Percentiles rank a stretch among this genome's conserved stretches.
These are phyloP conservation scores for Tenodera sinensis DNA, from an alignment of 2,888 invertebrate genomes.

Conservation along the genomic window DNA sequence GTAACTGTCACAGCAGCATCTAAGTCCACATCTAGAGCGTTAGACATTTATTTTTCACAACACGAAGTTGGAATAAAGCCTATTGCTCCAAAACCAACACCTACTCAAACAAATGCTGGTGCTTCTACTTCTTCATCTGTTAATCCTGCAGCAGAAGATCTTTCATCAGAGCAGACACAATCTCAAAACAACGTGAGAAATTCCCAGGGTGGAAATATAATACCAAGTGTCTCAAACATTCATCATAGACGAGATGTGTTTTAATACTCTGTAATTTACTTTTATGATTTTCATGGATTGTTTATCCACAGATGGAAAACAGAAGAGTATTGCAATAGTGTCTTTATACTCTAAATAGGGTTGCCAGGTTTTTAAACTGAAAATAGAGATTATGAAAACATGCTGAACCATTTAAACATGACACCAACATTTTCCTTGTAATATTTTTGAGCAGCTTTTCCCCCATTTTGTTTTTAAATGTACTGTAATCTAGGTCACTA, in stretches of 20 bases:
- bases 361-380: too few species aligned
- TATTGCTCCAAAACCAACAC: background rate
- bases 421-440: too few species aligned
- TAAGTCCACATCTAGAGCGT: background rate
- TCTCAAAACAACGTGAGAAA: background rate
- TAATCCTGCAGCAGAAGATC: background rate
- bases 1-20: background rate
- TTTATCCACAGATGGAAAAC: too few species aligned
- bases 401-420: too few species aligned
- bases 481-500: too few species aligned
- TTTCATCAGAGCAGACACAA: background rate
- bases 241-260: background rate
- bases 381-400: too few species aligned
- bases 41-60: slow-evolving; percentile 15
- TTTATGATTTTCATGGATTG: too few species aligned
- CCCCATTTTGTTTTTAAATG: too few species aligned
- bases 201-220: background rate
- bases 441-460: too few species aligned
- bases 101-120: background rate
- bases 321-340: too few species aligned
- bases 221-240: background rate
- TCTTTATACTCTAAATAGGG: too few species aligned
- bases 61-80: background rate
- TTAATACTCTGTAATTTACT: background rate
- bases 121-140: background rate